Percentiles rank a stretch among this genome's conserved stretches.
These are phyloP conservation scores for Tetrax tetrax DNA, from an alignment of 2,113 vertebrate species.

Conservation along the genomic window DNA sequence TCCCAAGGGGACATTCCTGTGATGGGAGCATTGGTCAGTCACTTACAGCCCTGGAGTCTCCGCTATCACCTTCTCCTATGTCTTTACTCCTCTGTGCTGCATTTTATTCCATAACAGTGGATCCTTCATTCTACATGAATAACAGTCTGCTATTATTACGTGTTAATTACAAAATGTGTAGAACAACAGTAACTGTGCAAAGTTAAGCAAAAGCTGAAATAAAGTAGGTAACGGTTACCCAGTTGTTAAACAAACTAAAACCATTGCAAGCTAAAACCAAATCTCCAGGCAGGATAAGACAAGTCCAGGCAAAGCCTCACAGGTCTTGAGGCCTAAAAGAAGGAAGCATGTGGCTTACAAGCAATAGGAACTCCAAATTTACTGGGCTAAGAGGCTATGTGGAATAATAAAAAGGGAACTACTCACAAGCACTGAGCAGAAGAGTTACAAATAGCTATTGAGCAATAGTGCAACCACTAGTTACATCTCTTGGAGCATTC, in stretches of 20 bases:
- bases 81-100: background rate
- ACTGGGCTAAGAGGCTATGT: background rate
- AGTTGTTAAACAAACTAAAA: background rate
- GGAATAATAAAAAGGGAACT: background rate
- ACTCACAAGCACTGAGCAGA: background rate
- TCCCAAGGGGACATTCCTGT: background rate
- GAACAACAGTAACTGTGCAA: background rate
- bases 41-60: background rate
- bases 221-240: background rate
- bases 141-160: background rate
- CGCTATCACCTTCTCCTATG: background rate
- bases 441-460: background rate
- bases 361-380: background rate
- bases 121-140: background rate
- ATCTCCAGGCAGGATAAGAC: background rate
- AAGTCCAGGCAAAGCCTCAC: background rate
- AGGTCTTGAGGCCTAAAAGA: background rate
- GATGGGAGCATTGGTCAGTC: background rate
- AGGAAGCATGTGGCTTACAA: background rate
- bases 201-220: background rate
- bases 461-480: background rate
- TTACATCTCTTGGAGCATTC: background rate
- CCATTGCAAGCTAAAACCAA: background rate
- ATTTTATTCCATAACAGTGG: background rate
- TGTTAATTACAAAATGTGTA: background rate